A percentile compares a stretch with the other conserved stretches of the same genome.
phyloP scores from a whole-genome alignment of 2,797 vertebrate genomes.

The Acipenser oxyrinchus region DNA sequence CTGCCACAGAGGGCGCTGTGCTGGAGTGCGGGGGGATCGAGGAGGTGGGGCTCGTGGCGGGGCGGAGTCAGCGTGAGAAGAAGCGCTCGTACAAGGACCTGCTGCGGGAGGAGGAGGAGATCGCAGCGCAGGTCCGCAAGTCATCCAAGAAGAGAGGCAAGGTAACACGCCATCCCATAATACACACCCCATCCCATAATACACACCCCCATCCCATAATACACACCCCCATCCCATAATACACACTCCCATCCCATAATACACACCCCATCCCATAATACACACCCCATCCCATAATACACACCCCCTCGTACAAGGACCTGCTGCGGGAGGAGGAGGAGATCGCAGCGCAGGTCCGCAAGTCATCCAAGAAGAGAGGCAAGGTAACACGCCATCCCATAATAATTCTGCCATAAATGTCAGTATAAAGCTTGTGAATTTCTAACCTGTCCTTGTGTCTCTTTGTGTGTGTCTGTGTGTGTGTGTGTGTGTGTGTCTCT shows the following conservation, averaged over 20 bases:
- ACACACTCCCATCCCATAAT: too few relatives aligned
- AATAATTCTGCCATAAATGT: background rate
- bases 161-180: constrained; percentile 39
- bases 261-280: too few relatives aligned
- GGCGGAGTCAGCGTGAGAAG: constrained; percentile 78
- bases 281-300: background rate
- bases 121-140: constrained; percentile 67
- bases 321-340: too few relatives aligned
- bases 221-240: too few relatives aligned
- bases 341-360: too few relatives aligned
- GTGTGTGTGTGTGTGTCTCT: too few relatives aligned
- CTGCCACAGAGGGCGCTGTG: constrained; percentile 51
- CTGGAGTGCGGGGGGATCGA: constrained; percentile 62
- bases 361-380: too few relatives aligned
- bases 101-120: constrained; percentile 71
- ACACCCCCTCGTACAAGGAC: too few relatives aligned
- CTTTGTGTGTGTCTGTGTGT: too few relatives aligned
- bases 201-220: background rate
- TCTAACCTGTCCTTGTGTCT: background rate
- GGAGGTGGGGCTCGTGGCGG: constrained; percentile 68
- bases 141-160: constrained; percentile 66
- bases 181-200: background rate
- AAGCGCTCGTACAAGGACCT: constrained; percentile 81
- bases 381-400: too few relatives aligned
- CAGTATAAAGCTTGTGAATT: too few relatives aligned